Evolutionary conservation across 2,888 invertebrate genomes (phyloP).

Genomic region (Campopleginae sp.): DNA sequence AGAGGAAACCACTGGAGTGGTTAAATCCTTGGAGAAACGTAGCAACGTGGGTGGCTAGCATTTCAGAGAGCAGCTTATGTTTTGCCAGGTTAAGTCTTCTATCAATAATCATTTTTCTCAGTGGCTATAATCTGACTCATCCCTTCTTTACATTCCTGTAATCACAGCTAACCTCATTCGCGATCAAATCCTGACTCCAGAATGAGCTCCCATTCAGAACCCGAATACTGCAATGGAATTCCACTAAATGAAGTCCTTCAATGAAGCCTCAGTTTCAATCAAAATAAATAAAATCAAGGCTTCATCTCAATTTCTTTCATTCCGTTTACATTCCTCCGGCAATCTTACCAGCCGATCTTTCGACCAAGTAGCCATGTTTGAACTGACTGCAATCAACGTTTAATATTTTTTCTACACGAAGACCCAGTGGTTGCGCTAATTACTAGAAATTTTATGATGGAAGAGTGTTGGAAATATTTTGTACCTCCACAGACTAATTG

Average conservation of each 20-base stretch:
- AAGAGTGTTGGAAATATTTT: too few species aligned
- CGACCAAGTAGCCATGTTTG: too few species aligned
- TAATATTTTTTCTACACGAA: too few species aligned
- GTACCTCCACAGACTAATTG: too few species aligned
- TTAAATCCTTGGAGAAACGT: conserved; percentile 40
- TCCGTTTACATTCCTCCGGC: background rate
- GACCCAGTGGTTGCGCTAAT: too few species aligned
- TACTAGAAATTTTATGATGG: too few species aligned
- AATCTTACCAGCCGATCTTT: too few species aligned
- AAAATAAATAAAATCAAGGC: background rate
- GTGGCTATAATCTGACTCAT: background rate
- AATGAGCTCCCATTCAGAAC: background rate
- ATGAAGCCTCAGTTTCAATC: background rate
- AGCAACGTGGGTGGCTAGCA: conserved; percentile 21
- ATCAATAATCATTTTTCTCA: conserved; percentile 51
- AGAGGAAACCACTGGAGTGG: conserved; percentile 33
- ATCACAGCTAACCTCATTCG: background rate
- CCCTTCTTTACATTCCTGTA: background rate
- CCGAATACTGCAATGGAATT: background rate
- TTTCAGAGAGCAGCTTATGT: conserved; percentile 24
- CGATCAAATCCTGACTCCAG: background rate
- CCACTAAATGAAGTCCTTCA: background rate
- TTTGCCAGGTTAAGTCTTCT: conserved; percentile 20
- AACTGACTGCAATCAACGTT: too few species aligned
- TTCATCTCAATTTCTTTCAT: background rate